Evolutionary conservation across 2,888 invertebrate genomes (phyloP).

Genomic region (Limnephilus auricula): DNA sequence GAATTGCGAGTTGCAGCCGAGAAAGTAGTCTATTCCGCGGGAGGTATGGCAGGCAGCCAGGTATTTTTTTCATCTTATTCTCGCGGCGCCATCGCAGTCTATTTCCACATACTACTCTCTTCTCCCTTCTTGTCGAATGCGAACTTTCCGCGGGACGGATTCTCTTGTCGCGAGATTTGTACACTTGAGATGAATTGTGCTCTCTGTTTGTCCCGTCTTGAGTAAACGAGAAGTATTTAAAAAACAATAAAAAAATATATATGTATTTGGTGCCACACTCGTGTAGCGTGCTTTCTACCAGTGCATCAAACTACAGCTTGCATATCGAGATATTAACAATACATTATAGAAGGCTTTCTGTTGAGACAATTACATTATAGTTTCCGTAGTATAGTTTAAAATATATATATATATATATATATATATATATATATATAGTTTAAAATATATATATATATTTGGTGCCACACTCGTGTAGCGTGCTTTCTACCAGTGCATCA

Average conservation of each 20-base stretch:
- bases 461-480: too few relatives aligned
- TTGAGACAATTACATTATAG: too few relatives aligned
- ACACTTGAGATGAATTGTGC: neutral
- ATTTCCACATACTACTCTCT: constrained; percentile 31
- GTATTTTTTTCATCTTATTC: constrained; percentile 36
- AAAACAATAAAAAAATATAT: neutral
- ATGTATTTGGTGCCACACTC: neutral
- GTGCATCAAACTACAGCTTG: too few relatives aligned
- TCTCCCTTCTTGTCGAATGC: constrained; percentile 13
- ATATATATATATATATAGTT: too few relatives aligned
- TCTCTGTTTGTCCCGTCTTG: neutral
- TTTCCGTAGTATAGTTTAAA: too few relatives aligned
- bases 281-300: neutral
- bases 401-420: too few relatives aligned
- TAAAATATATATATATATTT: too few relatives aligned
- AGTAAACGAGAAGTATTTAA: neutral
- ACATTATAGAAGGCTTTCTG: too few relatives aligned
- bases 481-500: too few relatives aligned
- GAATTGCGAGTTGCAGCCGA: neutral
- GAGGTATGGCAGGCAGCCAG: constrained; percentile 47
- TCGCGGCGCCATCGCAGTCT: constrained; percentile 37
- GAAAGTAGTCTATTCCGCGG: constrained; percentile 24
- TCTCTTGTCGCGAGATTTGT: neutral
- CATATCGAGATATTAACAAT: too few relatives aligned
- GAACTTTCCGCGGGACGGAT: neutral